phyloP scores from a whole-genome alignment of 1,140 invertebrate genomes.

The Thereuonema tuberculata region DNA sequence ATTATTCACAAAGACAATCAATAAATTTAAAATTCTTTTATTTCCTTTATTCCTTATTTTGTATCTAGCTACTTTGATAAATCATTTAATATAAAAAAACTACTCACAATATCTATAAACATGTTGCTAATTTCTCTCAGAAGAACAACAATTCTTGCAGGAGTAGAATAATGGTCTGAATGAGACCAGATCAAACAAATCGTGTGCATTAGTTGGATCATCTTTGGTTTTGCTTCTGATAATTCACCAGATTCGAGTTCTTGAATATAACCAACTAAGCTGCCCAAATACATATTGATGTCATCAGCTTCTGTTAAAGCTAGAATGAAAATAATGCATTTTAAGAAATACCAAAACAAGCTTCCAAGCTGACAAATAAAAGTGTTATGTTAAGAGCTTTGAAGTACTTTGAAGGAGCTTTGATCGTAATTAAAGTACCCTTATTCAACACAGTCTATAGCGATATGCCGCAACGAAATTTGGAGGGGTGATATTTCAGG shows the following conservation, averaged over 20 bases:
- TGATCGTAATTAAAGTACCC: no score
- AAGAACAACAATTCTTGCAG: constrained; percentile 73
- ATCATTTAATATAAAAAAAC: no score
- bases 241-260: constrained; percentile 72
- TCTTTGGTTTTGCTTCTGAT: constrained; percentile 53
- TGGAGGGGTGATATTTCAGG: no score
- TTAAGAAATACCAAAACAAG: background rate
- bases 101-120: constrained; percentile 48
- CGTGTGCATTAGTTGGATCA: constrained; percentile 63
- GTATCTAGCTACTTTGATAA: no score
- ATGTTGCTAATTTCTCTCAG: constrained; percentile 81
- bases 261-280: constrained; percentile 63
- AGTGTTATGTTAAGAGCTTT: background rate
- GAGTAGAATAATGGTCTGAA: constrained; percentile 76
- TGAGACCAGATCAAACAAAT: constrained; percentile 79
- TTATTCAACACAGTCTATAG: no score
- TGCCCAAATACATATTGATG: constrained; percentile 71
- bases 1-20: no score
- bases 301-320: constrained; percentile 80
- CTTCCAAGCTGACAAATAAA: no score
- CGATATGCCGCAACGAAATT: no score
- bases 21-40: no score
- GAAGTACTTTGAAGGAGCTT: background rate
- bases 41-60: no score
- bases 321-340: constrained; percentile 22